Evolutionary conservation across 2,113 vertebrate genomes (phyloP), one percentile per base, ranked within the genome.

Genomic region (Lophotis ruficrista): DNA sequence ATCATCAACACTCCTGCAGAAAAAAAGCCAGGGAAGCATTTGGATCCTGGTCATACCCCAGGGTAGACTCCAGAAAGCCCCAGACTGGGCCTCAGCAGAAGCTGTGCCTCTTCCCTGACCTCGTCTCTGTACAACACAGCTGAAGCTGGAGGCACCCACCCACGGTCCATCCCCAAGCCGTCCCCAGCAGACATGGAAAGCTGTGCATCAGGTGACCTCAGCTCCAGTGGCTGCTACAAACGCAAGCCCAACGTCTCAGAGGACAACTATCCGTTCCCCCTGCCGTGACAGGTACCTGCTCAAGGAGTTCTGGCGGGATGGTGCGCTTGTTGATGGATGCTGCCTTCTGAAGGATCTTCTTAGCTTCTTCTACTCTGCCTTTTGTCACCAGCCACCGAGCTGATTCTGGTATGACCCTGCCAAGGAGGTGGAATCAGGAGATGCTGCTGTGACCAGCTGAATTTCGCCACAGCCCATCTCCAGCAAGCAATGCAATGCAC

Each of bases 341-440:
- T 25, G 98, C 99, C 77, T 97, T 98, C 61, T 91, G 89, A 30
- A 99, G 72, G 50, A 98, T 61, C 21, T 92, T 97, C 73, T 97
- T 98, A 12, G 99, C 99, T 60, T 98, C 97, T 27, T 98, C 92
- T 27, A 96, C 95, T 88, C 83, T 98, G 23, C 98, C 98, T 92
- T 96, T 97, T 10, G 97, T 98, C 58, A 98, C 91, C 30, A 99
- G 98, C 99, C 99, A 99, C 38, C 98, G 96, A 31, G 98, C 98
- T 2, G 99, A 99, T 84, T 99, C 99, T 8, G 99, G 99, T 20
- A 99, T 96, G 65, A 98, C 48, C 98, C 99, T 99, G 95, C 18
- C 17, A 22, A 43, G n/a, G n/a, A 35, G 54, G 19, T 41, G 17
- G 8, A 17, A 50, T 41, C 60, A 65, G 70, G 17, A 65, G 69